Conservation (phyloP, 2,888 invertebrate genomes). For the Hesperia comma region DNA sequence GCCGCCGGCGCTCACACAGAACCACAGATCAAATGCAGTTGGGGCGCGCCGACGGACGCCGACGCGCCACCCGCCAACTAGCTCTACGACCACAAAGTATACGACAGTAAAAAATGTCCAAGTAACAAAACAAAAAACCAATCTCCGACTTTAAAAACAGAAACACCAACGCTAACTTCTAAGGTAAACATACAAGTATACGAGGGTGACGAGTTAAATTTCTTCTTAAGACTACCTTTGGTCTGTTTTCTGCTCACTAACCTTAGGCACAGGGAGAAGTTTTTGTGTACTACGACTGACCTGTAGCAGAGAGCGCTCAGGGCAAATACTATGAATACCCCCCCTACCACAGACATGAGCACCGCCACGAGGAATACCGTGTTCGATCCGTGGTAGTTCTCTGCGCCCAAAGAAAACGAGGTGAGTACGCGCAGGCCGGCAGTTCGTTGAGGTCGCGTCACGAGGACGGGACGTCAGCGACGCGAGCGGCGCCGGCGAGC, state of each 20-base stretch:
- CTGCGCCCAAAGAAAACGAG: constrained; percentile 86
- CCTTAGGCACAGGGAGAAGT: constrained; percentile 99
- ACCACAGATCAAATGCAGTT: constrained; percentile 84
- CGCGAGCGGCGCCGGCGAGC: constrained; percentile 64
- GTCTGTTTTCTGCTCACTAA: constrained; percentile 96
- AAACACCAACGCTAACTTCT: constrained; percentile 83
- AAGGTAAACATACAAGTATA: constrained; percentile 83
- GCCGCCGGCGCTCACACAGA: constrained; percentile 75
- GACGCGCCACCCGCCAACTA: constrained; percentile 79
- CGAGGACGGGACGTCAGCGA: constrained; percentile 57
- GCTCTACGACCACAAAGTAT: constrained; percentile 81
- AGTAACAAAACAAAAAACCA: constrained; percentile 70
- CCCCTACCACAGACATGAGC: constrained; percentile 99
- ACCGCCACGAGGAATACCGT: constrained; percentile 98
- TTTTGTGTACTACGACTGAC: constrained; percentile 99
- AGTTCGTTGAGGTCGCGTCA: constrained; percentile 53
- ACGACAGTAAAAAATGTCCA: constrained; percentile 68
- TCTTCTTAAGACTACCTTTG: constrained; percentile 87
- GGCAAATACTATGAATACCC: constrained; percentile 99
- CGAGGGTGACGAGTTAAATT: constrained; percentile 84
- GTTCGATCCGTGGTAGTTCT: constrained; percentile 98
- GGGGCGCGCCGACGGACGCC: constrained; percentile 69
- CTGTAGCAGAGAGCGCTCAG: constrained; percentile 99
- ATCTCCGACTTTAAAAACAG: constrained; percentile 79
- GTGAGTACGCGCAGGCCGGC: constrained; percentile 60